A percentile compares a stretch with the other conserved stretches of the same genome.
Conservation (phyloP, 2,797 vertebrate species). For the Ficedula albicollis region DNA sequence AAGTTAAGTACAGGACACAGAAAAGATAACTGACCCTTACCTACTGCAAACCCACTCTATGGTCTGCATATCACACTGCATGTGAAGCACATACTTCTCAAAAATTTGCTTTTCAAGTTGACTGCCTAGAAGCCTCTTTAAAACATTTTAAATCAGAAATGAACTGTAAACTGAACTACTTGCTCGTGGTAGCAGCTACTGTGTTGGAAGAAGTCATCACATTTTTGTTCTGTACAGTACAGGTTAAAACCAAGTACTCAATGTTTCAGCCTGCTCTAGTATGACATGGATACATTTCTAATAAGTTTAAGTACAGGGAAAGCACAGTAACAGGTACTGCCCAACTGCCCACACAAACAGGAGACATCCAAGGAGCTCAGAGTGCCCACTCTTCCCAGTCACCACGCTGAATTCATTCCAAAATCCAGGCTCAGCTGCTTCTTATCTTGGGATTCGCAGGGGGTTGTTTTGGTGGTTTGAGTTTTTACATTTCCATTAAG, state of each 20-base stretch:
- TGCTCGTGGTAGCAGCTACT: neutral
- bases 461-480: neutral
- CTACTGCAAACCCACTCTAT: neutral
- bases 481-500: neutral
- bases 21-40: neutral
- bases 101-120: constrained; percentile 16
- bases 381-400: neutral
- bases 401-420: neutral
- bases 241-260: neutral
- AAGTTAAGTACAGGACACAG: constrained; percentile 27
- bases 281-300: neutral
- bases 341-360: neutral
- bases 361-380: neutral
- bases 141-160: neutral
- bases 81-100: neutral
- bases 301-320: neutral
- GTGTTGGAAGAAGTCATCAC: neutral
- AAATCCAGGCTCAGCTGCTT: neutral
- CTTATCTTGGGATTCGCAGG: neutral
- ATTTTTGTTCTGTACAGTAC: neutral
- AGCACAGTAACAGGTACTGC: neutral
- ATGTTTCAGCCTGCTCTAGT: neutral
- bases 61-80: neutral
- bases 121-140: constrained; percentile 18
- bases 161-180: neutral